A percentile compares a stretch with the other conserved stretches of the same genome.
Conservation (phyloP, 2,797 vertebrate species). For the Melanotaenia boesemani region DNA sequence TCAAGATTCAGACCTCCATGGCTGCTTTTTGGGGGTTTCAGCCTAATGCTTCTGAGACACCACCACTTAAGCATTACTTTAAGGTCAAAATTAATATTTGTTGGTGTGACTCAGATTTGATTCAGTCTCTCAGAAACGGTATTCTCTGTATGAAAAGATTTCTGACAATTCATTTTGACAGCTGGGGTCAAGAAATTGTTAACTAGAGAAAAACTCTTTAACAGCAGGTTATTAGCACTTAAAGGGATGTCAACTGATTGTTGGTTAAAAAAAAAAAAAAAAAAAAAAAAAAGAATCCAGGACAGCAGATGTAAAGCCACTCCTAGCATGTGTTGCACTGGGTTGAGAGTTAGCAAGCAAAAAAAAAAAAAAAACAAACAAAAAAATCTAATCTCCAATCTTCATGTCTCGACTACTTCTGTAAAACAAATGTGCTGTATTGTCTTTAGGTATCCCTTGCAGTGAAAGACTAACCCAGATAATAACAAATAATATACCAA, state of each 20-base stretch:
- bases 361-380: not conserved
- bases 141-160: not conserved
- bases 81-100: not conserved
- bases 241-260: not conserved
- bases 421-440: not conserved
- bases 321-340: not conserved
- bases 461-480: not conserved
- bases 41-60: constrained; percentile 16
- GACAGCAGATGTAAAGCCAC: not conserved
- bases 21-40: constrained; percentile 14
- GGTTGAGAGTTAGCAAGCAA: not conserved
- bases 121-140: not conserved
- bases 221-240: not conserved
- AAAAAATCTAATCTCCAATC: not conserved
- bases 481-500: not conserved
- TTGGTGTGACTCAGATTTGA: not conserved
- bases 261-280: constrained; percentile 7
- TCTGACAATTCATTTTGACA: not conserved
- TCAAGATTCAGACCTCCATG: constrained; percentile 39
- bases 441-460: not conserved
- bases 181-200: not conserved
- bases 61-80: constrained; percentile 20
- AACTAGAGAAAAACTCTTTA: not conserved
- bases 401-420: not conserved
- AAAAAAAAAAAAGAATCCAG: not conserved